Evolutionary conservation across 1,140 invertebrate species (phyloP), one percentile per base, ranked within the genome.

Genomic region (Cephus cinctus): DNA sequence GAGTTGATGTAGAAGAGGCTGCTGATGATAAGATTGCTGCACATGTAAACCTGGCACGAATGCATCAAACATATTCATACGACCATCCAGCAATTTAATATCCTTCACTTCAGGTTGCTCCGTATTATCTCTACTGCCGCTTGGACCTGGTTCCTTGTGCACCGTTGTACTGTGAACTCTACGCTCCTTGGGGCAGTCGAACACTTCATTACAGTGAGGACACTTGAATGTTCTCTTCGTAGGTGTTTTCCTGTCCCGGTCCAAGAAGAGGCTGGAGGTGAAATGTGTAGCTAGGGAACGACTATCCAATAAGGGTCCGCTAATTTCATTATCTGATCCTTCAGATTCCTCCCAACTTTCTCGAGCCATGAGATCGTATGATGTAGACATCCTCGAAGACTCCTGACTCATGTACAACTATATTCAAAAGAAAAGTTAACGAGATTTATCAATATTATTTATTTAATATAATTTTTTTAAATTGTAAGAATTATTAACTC

Each of bases 281-380:
- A 77, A 76, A 47, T 77, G 75, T 4, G 73, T 76, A 0, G 73
- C 75, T 11, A 77, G 52, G 0, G 75, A 77, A 30, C 75, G 64
- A 27, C 73, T 75, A 40, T 77, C 75, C 20, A 77, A 50, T 1
- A 77, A 48, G 2, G 72, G 72, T 4, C 69, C 73, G 5, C 63
- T 63, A 12, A 71, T 61, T 35, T 82, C 80, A 25, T 75, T 75
- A 50, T 85, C 83, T 0, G 83, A 85, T n/a, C 80, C 80, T 52
- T 86, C 84, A 0, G 83, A 85, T 42, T 81, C 80, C 49, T 79
- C 79, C 84, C 84, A 87, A 50, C 79, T 81, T 57, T 86, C 85
- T 2, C 83, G 75, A 0, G 83, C 84, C 59, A 86, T 78, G 6
- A 86, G 60, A 58, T 87, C 83, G 57, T 85, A 86, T 1, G 83